Percentiles rank a stretch among this genome's conserved stretches.
Evolutionary conservation across 2,113 vertebrate species (phyloP).

Genomic region (Anhinga anhinga): DNA sequence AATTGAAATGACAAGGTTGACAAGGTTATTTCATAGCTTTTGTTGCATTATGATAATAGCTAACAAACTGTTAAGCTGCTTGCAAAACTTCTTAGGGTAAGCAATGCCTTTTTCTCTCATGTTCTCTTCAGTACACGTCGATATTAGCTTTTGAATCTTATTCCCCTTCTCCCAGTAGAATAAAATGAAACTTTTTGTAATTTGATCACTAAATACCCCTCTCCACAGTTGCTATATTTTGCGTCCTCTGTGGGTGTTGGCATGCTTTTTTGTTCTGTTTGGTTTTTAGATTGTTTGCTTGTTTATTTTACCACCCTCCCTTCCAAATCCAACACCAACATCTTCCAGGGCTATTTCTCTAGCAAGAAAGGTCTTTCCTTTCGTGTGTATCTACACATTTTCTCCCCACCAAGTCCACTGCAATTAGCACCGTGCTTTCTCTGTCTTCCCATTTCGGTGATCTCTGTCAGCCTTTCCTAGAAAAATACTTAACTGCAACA

Average conservation of each 20-base stretch:
- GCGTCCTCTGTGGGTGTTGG: background rate
- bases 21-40: constrained; percentile 43
- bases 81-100: background rate
- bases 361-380: background rate
- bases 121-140: background rate
- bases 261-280: background rate
- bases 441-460: background rate
- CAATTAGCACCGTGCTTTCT: background rate
- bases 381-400: accelerated
- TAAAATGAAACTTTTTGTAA: background rate
- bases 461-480: background rate
- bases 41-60: constrained; percentile 16
- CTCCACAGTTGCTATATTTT: background rate
- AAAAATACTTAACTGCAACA: background rate
- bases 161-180: background rate
- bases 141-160: background rate
- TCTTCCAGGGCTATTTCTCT: background rate
- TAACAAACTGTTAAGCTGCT: background rate
- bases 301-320: background rate
- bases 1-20: constrained; percentile 54
- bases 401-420: background rate
- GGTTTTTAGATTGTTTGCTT: background rate
- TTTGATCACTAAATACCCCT: background rate
- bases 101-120: background rate
- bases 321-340: background rate